Percentiles rank a stretch among this genome's conserved stretches.
Evolutionary conservation across 2,113 vertebrate species (phyloP).

Genomic region (Megaceryle torquata): DNA sequence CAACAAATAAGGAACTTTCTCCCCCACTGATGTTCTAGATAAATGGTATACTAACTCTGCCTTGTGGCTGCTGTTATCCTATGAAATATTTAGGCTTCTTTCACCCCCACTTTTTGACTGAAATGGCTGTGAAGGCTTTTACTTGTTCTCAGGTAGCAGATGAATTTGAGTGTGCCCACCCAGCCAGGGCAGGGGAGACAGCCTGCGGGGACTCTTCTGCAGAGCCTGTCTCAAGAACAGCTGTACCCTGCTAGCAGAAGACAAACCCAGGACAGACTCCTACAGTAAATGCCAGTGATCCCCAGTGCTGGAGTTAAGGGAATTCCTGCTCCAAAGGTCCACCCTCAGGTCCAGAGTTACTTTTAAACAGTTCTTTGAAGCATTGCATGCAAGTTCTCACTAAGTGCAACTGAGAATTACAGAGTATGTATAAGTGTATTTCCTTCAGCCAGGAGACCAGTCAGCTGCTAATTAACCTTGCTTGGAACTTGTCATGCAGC

Average conservation of each 20-base stretch:
- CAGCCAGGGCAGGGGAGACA: background rate
- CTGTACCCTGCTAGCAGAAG: background rate
- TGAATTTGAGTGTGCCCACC: background rate
- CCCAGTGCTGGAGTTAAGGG: background rate
- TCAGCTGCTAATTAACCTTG: background rate
- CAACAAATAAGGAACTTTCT: background rate
- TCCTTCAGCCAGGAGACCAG: constrained; percentile 4
- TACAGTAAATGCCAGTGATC: background rate
- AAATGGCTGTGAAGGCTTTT: background rate
- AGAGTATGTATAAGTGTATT: constrained; percentile 9
- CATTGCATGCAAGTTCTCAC: background rate
- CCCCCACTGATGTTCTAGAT: background rate
- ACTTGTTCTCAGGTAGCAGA: background rate
- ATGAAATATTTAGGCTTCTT: background rate
- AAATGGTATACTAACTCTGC: background rate
- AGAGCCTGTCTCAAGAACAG: background rate
- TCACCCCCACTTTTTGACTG: background rate
- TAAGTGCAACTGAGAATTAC: background rate
- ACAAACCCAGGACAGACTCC: background rate
- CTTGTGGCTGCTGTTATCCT: background rate
- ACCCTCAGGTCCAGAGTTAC: background rate
- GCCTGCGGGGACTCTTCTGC: background rate
- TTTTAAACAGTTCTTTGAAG: background rate
- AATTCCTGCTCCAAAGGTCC: background rate
- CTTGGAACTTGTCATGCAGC: background rate